Evolutionary conservation across 2,888 invertebrate species (phyloP), one percentile per base, ranked within the genome.

Genomic region (Drosophila mimetica): DNA sequence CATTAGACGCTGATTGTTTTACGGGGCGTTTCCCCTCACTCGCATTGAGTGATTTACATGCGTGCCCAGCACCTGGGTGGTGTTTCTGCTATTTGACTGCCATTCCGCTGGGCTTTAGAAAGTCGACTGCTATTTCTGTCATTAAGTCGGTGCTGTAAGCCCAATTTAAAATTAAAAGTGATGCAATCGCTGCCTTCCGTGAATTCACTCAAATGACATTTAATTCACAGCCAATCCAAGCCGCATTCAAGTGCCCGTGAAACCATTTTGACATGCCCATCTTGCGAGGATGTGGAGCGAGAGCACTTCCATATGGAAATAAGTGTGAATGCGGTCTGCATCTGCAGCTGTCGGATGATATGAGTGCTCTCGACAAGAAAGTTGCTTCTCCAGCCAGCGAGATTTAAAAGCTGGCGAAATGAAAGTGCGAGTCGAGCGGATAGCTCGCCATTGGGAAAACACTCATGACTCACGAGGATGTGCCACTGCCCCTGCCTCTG

Each of bases 41-140:
- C 63, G 77, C 75, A 80, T 80, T 57, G 50, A 74, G 76, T 72
- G 66, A 83, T 84, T 84, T 85, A 73, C 78, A 84, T 87, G 86
- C 84, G 73, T 64, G 82, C 39, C 54, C 47, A 67, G 50, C 28
- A 50, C 39, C 57, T 57, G 16, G 34, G 47, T 3, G 51, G 32
- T 51, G 39, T 41, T 30, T 46, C 41, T 50, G 53, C 46, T 28
- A 14, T 67, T 48, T 47, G 58, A 67, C 58, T 25, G 61, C 53
- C 20, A 25, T 50, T 71, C 60, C 47, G 47, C 60, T 53, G 41
- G 71, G 37, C 52, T 82, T 79, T 86, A 76, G 81, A 81, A 81
- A 81, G 86, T 83, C 71, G 36, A 25, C 46, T 51, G 64, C 41
- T 51, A 51, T 63, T 71, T 41, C 50, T 69, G 69, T 37, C 75